Base-by-base conservation (phyloP, 2,113 vertebrate genomes). In the Beaufortia kweichowensis region DNA sequence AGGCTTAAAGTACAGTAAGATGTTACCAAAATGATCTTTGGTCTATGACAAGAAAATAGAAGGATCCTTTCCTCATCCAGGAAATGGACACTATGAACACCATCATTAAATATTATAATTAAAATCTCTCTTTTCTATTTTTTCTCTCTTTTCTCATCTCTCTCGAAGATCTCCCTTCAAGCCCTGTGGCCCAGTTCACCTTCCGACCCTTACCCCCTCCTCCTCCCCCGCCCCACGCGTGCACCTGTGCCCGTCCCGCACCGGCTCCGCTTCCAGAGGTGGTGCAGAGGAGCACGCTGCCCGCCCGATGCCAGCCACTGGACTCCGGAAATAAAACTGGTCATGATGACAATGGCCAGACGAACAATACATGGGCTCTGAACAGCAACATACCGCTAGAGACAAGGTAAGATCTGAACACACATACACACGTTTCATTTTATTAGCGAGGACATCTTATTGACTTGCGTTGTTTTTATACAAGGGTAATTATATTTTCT, bases 381-480 rank as follows among this genome's bases (percentile, higher is more conserved):
- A 95, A 95, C 84, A 95, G 94, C 85, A 95, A 95, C 91, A 95
- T 95, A 8, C 94, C 94, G 0, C 84, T 95, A 90, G 94, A 95
- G 83, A 95, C 94, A 89, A 95, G 94, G 94, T 95, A 90, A 4
- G 39, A 55, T 41, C 26, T 21, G 24, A 14, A 1, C 1, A 0
- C 2, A 15, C 14, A 0, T 74, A 1, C 69, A n/a, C 73, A 69
- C 65, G 35, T 39, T 39, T 39, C 35, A 39, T 10, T 39, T 15
- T 46, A 14, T 46, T 15, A 14, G 15, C 4, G 15, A 15, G 12
- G 43, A 14, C 43, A 46, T 46, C 4, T 1, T 14, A 46, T 46
- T 46, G 43, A 17, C 15, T 15, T 15, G 4, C 15, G 15, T 46
- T 15, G 12, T 17, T 46, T 46, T 46, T 14, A 46, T 14, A 46